Conservation (phyloP, 2,113 vertebrate species). For the Dermatemys mawii region DNA sequence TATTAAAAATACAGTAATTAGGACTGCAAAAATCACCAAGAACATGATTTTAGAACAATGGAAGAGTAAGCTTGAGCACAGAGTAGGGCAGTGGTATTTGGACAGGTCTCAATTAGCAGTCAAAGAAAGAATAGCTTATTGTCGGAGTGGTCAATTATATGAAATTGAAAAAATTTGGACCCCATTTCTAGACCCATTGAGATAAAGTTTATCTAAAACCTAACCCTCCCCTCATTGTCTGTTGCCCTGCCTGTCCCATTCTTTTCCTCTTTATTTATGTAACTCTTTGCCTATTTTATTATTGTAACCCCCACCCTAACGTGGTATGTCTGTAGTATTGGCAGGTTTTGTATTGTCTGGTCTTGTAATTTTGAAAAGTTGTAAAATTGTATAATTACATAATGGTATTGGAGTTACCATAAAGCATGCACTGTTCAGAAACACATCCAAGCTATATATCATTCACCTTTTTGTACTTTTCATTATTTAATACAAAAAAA, state of each 20-base stretch:
- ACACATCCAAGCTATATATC: background rate
- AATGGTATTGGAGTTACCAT: background rate
- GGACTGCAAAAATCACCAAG: background rate
- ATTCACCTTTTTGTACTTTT: background rate
- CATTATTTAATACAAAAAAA: background rate
- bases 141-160: background rate
- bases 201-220: background rate
- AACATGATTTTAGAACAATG: background rate
- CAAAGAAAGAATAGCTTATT: background rate
- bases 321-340: background rate
- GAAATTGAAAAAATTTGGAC: background rate
- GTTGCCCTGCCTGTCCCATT: background rate
- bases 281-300: background rate
- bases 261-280: background rate
- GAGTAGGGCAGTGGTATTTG: background rate
- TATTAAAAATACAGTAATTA: background rate
- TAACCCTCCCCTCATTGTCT: background rate
- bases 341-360: background rate
- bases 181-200: background rate
- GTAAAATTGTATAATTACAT: background rate
- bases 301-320: background rate
- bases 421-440: background rate
- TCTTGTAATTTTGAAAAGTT: background rate
- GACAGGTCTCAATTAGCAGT: background rate
- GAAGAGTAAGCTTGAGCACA: background rate